phyloP scores from a whole-genome alignment of 1,140 invertebrate genomes.

The silkworm (Bombyx mori) region ASM3026992v2 NC_085129.1:11600001-11600500 shows the following conservation, averaged over 20 bases:
- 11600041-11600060: too few species aligned
- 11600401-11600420: slow-evolving; percentile 1
- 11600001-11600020: too few species aligned
- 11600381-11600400: slow-evolving; percentile 1
- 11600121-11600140: slow-evolving; percentile 5
- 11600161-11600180: slow-evolving; percentile 3
- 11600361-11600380: slow-evolving; percentile 5
- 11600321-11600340: slow-evolving; percentile 2
- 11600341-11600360: slow-evolving; percentile 8
- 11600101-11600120: slow-evolving; percentile 1
- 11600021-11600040: too few species aligned
- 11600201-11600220: slow-evolving; percentile 1
- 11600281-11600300: slow-evolving; percentile 19
- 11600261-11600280: slow-evolving; percentile 14
- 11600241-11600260: slow-evolving; percentile 7
- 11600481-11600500: too few species aligned
- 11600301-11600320: slow-evolving; percentile 16
- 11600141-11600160: slow-evolving; percentile 7
- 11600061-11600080: too few species aligned
- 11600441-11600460: slow-evolving; percentile 2
- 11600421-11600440: slow-evolving; percentile 6
- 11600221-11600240: slow-evolving; percentile 8
- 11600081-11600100: neutral
- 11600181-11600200: slow-evolving; percentile 2
- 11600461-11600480: neutral